Base-by-base conservation (phyloP, 2,888 invertebrate genomes). In the Harpagoxenus sublaevis region DNA sequence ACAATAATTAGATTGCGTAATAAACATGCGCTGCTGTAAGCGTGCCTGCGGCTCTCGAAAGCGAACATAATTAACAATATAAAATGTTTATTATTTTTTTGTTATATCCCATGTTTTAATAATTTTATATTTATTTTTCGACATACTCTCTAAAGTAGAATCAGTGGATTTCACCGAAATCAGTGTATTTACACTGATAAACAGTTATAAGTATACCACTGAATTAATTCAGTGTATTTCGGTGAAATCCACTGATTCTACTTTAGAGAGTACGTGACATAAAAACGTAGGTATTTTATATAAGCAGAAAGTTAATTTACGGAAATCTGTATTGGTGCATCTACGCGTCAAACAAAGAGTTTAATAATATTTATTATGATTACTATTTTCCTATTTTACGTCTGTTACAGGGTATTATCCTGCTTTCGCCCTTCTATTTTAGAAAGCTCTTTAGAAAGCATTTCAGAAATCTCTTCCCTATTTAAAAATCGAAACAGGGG, bases 1-100 rank as follows among this genome's bases (percentile, higher is more conserved):
- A 3, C n/a, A 0, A 60, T 71, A 79, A 79, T 79, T 79, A 78
- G 57, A 77, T 66, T 35, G 48, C 51, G 31, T 55, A 51, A 77
- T 45, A 42, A 78, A 63, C 23, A 28, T 39, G 28, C 39, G 35
- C 35, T 42, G 42, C 35, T 42, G 23, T 8, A 45, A 1, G 4
- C 15, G 15, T 65, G 23, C 15, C 23, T 18, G 48, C 35, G 39
- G 10, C 28, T 57, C 42, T n/a, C 39, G n/a, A 53, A n/a, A n/a
- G n/a, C 48, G 23, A 74, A 73, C 15, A 71, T 18, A 60, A 81
- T 48, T 60, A 79, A 73, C 57, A 57, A 48, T 68, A 42, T 10
- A 48, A 73, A 57, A 71, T 39, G 15, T 57, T 45, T 39, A 35
- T 62, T n/a, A 23, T 35, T 15, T 57, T 60, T 35, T 39, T 39